Evolutionary conservation across 2,113 vertebrate species (phyloP).

Genomic region (Pogona vitticeps): DNA sequence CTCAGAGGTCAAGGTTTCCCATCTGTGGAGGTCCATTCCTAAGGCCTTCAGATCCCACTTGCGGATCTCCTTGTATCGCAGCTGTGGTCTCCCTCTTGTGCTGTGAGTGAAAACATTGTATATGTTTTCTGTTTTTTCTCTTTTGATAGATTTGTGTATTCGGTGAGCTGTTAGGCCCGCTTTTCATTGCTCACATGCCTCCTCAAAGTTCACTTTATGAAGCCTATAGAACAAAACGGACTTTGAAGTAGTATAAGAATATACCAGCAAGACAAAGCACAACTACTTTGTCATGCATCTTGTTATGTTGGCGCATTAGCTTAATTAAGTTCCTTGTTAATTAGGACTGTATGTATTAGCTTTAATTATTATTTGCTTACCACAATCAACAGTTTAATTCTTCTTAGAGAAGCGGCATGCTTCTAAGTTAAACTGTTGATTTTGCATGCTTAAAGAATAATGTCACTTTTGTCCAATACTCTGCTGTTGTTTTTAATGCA

Average conservation of each 20-base stretch:
- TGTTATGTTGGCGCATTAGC: conserved; percentile 75
- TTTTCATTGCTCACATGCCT: background rate
- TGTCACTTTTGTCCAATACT: conserved; percentile 59
- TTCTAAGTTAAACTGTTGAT: conserved; percentile 66
- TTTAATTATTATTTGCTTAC: conserved; percentile 82
- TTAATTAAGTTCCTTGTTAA: conserved; percentile 81
- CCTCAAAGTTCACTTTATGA: conserved; percentile 48
- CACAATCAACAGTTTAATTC: conserved; percentile 77
- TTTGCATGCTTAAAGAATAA: conserved; percentile 63
- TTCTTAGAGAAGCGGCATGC: conserved; percentile 65
- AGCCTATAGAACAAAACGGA: conserved; percentile 56
- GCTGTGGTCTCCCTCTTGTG: too few species aligned
- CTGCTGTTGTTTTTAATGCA: conserved; percentile 52
- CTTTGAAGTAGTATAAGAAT: conserved; percentile 60
- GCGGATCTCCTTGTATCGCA: too few species aligned
- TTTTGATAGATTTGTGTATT: background rate
- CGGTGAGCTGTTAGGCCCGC: background rate
- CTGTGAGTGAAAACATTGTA: too few species aligned
- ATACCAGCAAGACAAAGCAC: conserved; percentile 56
- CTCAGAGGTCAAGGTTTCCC: too few species aligned
- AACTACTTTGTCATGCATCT: conserved; percentile 74
- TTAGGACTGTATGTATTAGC: conserved; percentile 78
- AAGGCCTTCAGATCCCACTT: too few species aligned
- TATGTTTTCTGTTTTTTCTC: background rate
- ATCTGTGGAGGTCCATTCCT: too few species aligned